A percentile compares a stretch with the other conserved stretches of the same genome.
Evolutionary conservation across 2,113 vertebrate genomes (phyloP).

Genomic region (Calyptomena viridis): DNA sequence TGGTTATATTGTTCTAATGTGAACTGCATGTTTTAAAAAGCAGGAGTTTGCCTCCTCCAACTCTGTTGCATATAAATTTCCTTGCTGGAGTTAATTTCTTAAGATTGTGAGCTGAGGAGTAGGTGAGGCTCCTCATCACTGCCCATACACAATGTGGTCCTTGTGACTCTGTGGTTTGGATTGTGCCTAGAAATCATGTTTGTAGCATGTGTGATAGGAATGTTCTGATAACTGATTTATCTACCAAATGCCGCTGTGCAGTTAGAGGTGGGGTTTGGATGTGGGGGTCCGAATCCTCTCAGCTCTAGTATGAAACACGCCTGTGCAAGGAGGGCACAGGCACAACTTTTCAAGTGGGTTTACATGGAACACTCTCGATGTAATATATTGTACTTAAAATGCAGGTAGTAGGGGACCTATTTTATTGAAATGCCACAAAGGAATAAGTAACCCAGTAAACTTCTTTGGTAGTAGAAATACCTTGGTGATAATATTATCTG

Average conservation of each 20-base stretch:
- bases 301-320: not conserved
- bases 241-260: not conserved
- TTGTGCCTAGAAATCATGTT: not conserved
- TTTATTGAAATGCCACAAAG: not conserved
- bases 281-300: not conserved
- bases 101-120: not conserved
- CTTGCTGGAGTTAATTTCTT: not conserved
- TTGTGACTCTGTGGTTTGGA: not conserved
- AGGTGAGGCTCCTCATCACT: not conserved
- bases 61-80: not conserved
- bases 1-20: not conserved
- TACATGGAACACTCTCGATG: not conserved
- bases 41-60: not conserved
- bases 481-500: not conserved
- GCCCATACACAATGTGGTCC: fast-evolving
- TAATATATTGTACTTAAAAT: not conserved
- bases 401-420: not conserved
- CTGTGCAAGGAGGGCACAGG: not conserved
- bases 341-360: not conserved
- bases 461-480: not conserved
- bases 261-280: not conserved
- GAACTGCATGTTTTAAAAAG: not conserved
- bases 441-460: not conserved
- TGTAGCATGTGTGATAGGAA: not conserved
- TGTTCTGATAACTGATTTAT: not conserved